Conservation (phyloP, 2,888 invertebrate genomes). For the Meloe dianella region DNA sequence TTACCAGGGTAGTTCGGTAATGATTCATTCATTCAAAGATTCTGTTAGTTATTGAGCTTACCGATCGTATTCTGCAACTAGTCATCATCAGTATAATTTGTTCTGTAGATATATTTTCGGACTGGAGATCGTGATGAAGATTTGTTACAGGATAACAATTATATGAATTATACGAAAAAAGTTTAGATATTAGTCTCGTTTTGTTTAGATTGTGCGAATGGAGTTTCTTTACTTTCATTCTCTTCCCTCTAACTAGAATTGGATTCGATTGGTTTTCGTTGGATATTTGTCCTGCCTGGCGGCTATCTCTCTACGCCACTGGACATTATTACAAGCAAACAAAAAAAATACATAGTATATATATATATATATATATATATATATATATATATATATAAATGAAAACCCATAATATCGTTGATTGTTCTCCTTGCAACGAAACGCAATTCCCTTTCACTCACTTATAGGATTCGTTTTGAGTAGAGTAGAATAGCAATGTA, state of each 20-base stretch:
- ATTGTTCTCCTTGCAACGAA: slow-evolving; percentile 36
- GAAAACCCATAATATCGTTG: slow-evolving; percentile 44
- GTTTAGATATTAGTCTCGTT: not conserved
- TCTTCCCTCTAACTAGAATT: not conserved
- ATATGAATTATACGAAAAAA: not conserved
- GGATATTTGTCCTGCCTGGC: slow-evolving; percentile 10
- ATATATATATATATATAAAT: slow-evolving; percentile 22
- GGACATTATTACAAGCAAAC: slow-evolving; percentile 39
- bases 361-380: slow-evolving; percentile 23
- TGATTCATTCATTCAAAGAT: not conserved
- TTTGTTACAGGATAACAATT: no score
- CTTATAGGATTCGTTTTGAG: not conserved
- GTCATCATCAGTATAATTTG: no score
- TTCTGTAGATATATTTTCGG: no score
- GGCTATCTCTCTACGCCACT: slow-evolving; percentile 23
- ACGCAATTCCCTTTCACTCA: slow-evolving; percentile 39
- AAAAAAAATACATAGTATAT: slow-evolving; percentile 24
- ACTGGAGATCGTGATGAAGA: no score
- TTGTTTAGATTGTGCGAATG: not conserved
- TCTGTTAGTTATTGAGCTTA: no score
- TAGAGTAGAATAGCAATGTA: slow-evolving; percentile 29
- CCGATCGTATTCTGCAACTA: no score
- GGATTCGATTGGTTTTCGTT: slow-evolving; percentile 1
- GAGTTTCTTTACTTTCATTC: not conserved
- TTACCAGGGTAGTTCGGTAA: not conserved